Conservation (phyloP, 1,140 invertebrate genomes). For the Zaprionus lachaisei region DNA sequence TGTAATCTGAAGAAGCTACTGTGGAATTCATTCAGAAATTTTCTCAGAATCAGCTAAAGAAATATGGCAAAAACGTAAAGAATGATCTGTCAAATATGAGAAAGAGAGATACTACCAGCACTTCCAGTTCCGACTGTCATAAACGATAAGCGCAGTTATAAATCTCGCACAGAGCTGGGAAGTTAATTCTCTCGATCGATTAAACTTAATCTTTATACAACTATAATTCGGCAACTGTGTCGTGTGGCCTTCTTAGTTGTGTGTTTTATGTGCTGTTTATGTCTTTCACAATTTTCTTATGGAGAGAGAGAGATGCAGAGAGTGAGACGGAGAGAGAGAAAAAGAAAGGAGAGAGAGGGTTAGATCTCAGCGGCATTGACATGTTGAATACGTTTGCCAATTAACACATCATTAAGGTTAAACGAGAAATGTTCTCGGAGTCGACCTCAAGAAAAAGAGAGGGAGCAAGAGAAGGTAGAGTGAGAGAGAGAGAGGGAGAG, state of each 20-base stretch:
- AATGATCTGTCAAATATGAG: background rate
- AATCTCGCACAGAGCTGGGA: background rate
- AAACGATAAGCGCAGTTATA: background rate
- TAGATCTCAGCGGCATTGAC: slow-evolving; percentile 51
- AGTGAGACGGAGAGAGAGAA: background rate
- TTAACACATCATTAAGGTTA: slow-evolving; percentile 78
- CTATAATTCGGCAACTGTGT: background rate
- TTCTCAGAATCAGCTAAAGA: background rate
- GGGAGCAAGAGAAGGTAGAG: background rate
- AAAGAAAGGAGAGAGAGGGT: background rate
- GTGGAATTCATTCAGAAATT: background rate
- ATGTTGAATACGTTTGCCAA: slow-evolving; percentile 67
- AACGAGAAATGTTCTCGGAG: slow-evolving; percentile 48
- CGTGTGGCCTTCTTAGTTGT: background rate
- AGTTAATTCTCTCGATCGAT: background rate
- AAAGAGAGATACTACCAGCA: background rate
- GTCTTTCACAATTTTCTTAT: slow-evolving; percentile 56
- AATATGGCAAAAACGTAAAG: background rate
- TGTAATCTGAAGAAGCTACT: background rate
- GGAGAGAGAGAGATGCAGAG: background rate
- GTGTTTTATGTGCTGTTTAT: slow-evolving; percentile 71
- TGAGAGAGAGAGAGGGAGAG: background rate
- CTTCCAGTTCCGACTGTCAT: background rate
- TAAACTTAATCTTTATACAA: background rate
- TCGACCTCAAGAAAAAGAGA: slow-evolving; percentile 3